Evolutionary conservation across 2,888 invertebrate genomes (phyloP).

Genomic region (Volucella inanis): DNA sequence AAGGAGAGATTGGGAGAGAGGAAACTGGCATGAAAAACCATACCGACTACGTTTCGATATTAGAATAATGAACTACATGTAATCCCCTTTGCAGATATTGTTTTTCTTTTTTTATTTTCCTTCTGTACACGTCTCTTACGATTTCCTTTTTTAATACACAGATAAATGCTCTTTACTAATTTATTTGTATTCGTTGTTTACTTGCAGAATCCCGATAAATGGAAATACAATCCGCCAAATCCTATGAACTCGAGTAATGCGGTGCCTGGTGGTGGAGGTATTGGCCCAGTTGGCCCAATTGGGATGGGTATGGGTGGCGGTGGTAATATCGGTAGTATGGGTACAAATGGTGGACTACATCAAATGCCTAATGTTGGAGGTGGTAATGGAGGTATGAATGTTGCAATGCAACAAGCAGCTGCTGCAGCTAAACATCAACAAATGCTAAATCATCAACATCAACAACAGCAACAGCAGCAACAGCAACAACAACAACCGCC

Average conservation of each 20-base stretch:
- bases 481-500: conserved; percentile 79
- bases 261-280: conserved; percentile 84
- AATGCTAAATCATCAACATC: conserved; percentile 78
- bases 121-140: no score
- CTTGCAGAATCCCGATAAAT: conserved; percentile 92
- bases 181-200: conserved; percentile 67
- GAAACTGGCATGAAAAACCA: neutral
- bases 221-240: conserved; percentile 88
- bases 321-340: conserved; percentile 83
- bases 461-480: conserved; percentile 84
- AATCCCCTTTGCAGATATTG: conserved; percentile 63
- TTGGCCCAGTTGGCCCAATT: conserved; percentile 82
- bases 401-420: conserved; percentile 81
- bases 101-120: conserved; percentile 2
- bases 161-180: conserved; percentile 43
- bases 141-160: conserved; percentile 2
- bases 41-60: conserved; percentile 25
- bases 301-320: conserved; percentile 83
- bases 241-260: conserved; percentile 84
- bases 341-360: conserved; percentile 81
- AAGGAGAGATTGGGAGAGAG: neutral
- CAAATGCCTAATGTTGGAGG: conserved; percentile 77
- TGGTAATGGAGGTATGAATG: conserved; percentile 80
- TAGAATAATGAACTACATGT: conserved; percentile 66
- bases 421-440: conserved; percentile 82